phyloP scores from a whole-genome alignment of 2,888 invertebrate genomes.

The Campoletis raptor region DNA sequence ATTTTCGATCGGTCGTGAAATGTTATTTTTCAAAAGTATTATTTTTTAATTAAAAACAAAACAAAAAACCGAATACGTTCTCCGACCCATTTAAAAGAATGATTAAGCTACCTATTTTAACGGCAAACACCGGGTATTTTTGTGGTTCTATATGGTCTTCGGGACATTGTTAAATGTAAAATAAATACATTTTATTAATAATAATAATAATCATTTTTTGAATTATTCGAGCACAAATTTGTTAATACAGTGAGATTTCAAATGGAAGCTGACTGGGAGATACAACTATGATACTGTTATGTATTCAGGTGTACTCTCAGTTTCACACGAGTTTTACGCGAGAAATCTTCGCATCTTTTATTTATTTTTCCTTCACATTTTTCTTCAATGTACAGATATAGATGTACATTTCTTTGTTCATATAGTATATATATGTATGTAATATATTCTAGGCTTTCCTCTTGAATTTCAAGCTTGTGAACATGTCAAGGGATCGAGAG shows the following conservation, averaged over 20 bases:
- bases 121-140: too few relatives aligned
- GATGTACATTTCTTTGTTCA: not conserved
- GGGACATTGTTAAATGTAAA: too few relatives aligned
- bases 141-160: too few relatives aligned
- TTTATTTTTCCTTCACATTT: constrained; percentile 51
- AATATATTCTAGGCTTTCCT: constrained; percentile 55
- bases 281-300: not conserved
- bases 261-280: not conserved
- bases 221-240: not conserved
- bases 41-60: not conserved
- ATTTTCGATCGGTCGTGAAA: not conserved
- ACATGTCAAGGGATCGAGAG: constrained; percentile 62
- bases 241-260: not conserved
- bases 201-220: too few relatives aligned
- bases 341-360: constrained; percentile 63
- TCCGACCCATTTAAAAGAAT: not conserved
- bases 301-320: constrained; percentile 44
- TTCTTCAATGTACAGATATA: constrained; percentile 8
- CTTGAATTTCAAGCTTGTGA: constrained; percentile 57
- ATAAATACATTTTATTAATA: too few relatives aligned
- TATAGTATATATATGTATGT: constrained; percentile 6
- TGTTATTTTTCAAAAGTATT: not conserved
- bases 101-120: not conserved
- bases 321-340: constrained; percentile 42
- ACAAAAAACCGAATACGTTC: not conserved